Evolutionary conservation across 1,140 invertebrate species (phyloP).

Genomic region (Pantala flavescens): DNA sequence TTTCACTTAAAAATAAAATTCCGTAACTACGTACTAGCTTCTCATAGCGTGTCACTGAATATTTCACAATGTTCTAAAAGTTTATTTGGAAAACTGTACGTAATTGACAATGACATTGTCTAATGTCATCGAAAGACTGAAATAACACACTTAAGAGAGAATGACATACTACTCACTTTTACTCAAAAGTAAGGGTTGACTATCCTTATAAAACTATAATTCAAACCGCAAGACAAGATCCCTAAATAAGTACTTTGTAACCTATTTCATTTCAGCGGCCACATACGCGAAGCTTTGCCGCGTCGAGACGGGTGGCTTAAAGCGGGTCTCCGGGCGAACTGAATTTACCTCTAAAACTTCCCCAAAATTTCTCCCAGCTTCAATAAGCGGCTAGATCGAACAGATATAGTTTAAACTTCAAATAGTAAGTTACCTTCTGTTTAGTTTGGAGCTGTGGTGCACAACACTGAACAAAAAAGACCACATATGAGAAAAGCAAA

Average conservation of each 20-base stretch:
- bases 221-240: too few species aligned
- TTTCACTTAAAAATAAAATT: background rate
- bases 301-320: background rate
- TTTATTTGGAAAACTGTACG: background rate
- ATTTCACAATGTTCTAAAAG: too few species aligned
- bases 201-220: too few species aligned
- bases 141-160: constrained; percentile 1
- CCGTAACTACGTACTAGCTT: background rate
- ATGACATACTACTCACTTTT: too few species aligned
- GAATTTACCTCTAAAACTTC: background rate
- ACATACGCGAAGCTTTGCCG: constrained; percentile 2
- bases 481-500: constrained; percentile 15
- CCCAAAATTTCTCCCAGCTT: background rate
- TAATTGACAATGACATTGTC: constrained; percentile 21
- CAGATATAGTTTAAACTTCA: background rate
- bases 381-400: background rate
- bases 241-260: too few species aligned
- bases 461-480: constrained; percentile 15
- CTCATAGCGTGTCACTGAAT: background rate
- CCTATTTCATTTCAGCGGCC: background rate
- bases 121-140: constrained; percentile 17
- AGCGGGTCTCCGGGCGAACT: background rate
- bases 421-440: background rate
- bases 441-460: background rate
- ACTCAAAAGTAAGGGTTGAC: too few species aligned